Percentiles rank a stretch among this genome's conserved stretches.
Evolutionary conservation across 1,140 invertebrate species (phyloP).

Genomic region (Papilio xuthus): DNA sequence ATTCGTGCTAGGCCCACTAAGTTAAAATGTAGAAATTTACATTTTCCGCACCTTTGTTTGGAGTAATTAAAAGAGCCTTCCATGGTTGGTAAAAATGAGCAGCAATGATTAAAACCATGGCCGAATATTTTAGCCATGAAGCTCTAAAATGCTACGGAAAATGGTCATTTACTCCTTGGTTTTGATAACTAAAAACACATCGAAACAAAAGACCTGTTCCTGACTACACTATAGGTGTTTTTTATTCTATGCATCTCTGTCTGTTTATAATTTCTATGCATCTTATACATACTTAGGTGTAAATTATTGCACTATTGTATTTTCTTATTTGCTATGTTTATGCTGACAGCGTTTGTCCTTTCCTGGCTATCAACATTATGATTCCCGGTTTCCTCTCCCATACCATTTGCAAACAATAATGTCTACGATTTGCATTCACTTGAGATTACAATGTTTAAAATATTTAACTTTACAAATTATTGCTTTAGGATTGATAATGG

Average conservation of each 20-base stretch:
- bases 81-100: background rate
- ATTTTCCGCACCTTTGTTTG: background rate
- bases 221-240: background rate
- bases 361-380: conserved; percentile 29
- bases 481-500: background rate
- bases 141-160: background rate
- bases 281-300: background rate
- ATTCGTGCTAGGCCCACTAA: too few species aligned
- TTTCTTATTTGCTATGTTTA: conserved; percentile 1
- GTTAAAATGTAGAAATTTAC: too few species aligned
- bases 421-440: background rate
- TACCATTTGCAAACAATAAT: conserved; percentile 29
- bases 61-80: background rate
- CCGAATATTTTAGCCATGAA: background rate
- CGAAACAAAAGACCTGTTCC: background rate
- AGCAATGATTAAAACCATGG: background rate
- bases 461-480: background rate
- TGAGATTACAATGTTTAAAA: background rate
- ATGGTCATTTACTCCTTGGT: background rate
- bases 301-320: background rate
- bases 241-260: background rate
- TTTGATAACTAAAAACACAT: background rate
- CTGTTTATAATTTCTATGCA: background rate
- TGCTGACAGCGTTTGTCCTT: conserved; percentile 25
- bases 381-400: conserved; percentile 25